Conservation (phyloP, 2,113 vertebrate species). For the Cephalopholis sonnerati region DNA sequence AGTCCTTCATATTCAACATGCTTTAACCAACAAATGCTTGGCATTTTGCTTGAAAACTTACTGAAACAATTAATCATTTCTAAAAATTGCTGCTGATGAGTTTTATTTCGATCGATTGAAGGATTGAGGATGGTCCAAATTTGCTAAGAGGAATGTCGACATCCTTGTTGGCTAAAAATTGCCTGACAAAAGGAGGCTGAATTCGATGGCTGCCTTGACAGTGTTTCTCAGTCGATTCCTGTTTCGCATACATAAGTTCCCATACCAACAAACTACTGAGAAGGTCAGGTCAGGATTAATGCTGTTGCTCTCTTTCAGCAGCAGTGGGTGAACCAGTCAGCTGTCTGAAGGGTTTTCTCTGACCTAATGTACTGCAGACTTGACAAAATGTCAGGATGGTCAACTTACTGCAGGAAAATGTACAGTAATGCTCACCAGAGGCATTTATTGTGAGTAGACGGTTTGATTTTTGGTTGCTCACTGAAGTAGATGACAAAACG, state of each 20-base stretch:
- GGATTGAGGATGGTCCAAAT: too few relatives aligned
- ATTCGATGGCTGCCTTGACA: background rate
- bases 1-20: background rate
- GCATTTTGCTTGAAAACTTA: background rate
- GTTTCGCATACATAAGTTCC: background rate
- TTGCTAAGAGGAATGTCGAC: too few relatives aligned
- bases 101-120: too few relatives aligned
- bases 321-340: background rate
- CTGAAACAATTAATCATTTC: too few relatives aligned
- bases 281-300: background rate
- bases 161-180: too few relatives aligned
- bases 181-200: background rate
- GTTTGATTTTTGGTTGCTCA: background rate
- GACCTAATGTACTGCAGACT: constrained; percentile 1
- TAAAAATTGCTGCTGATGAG: too few relatives aligned
- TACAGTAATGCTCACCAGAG: background rate
- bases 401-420: background rate
- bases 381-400: constrained; percentile 11
- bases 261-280: background rate
- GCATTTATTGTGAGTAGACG: background rate
- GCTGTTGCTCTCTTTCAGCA: background rate
- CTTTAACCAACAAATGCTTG: background rate
- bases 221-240: background rate
- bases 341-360: background rate
- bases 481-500: constrained; percentile 18